These are phyloP conservation scores for Noctua comes DNA, from an alignment of 2,888 invertebrate species.

Conservation along the genomic window DNA sequence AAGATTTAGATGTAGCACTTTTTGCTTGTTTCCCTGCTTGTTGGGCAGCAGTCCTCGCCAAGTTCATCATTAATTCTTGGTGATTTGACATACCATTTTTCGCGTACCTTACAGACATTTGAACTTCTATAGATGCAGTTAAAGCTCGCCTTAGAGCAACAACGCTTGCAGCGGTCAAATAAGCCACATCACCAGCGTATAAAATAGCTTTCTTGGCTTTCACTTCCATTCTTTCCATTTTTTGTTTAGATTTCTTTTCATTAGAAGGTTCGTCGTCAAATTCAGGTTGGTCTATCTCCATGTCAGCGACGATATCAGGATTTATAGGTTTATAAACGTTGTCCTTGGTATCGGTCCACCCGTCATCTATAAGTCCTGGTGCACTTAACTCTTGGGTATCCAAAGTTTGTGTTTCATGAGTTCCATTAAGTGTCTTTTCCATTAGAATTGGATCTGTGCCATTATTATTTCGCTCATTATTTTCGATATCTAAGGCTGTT, in stretches of 20 bases:
- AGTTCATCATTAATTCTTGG: constrained; percentile 88
- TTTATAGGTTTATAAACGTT: constrained; percentile 78
- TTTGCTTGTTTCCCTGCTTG: constrained; percentile 88
- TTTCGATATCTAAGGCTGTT: constrained; percentile 83
- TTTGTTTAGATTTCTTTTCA: constrained; percentile 82
- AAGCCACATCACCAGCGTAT: constrained; percentile 88
- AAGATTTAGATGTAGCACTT: constrained; percentile 84
- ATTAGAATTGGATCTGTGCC: constrained; percentile 79
- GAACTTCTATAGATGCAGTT: constrained; percentile 87
- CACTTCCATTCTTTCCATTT: constrained; percentile 82
- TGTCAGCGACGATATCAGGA: constrained; percentile 83
- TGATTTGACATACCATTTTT: constrained; percentile 87
- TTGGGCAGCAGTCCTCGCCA: constrained; percentile 87
- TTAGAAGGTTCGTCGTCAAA: constrained; percentile 79
- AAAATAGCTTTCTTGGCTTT: constrained; percentile 88
- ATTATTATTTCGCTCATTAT: constrained; percentile 71
- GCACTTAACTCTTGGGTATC: constrained; percentile 78
- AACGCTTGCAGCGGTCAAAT: constrained; percentile 86
- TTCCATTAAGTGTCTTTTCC: constrained; percentile 79
- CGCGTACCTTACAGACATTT: constrained; percentile 86
- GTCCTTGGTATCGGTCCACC: constrained; percentile 81
- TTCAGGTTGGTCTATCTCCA: constrained; percentile 84
- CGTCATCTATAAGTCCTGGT: constrained; percentile 80
- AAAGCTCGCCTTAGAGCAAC: constrained; percentile 87
- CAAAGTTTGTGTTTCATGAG: constrained; percentile 75